Evolutionary conservation across 2,888 invertebrate species (phyloP), one percentile per base, ranked within the genome.

Genomic region (Leptopilina drosophilae): DNA sequence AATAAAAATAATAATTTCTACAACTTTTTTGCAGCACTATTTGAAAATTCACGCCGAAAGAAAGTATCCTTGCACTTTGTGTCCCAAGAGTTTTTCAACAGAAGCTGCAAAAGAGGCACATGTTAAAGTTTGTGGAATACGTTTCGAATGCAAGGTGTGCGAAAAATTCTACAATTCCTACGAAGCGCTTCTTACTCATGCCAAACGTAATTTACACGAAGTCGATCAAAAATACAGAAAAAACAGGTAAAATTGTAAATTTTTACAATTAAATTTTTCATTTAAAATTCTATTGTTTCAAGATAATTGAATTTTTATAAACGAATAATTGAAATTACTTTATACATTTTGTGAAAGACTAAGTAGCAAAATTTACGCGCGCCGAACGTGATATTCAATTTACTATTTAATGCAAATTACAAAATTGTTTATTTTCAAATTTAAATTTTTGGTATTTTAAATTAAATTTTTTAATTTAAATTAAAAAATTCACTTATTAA

Each of bases 31-130:
- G 2, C 83, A 92, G 92, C 92, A 92, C 81, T 92, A 91, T 80
- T 85, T 92, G 42, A 92, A 92, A 86, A 92, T 92, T 26, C 92
- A 92, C 64, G 92, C 92, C 0, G 90, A 91, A 9, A 92, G 91
- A 82, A 89, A 85, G n/a, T 90, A 90, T 78, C 82, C 86, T 8
- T 92, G 92, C 78, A 86, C 86, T 0, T 84, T 84, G 42, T 92
- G 92, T 78, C 85, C 89, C 1, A 92, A 92, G 81, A 88, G 89
- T 64, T 92, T 92, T 80, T 91, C 92, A 0, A 92, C 92, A 0
- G 89, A 89, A 82, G 90, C 92, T 42, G 90, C 91, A 0, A 90
- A 88, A 80, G 88, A 89, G n/a, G 90, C 90, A 20, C 92, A 92
- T 79, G 80, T 85, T 4, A 87, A 89, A 83, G 86, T 92, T 62